phyloP scores from a whole-genome alignment of 2,113 vertebrate species.

The Capreolus pygargus region DNA sequence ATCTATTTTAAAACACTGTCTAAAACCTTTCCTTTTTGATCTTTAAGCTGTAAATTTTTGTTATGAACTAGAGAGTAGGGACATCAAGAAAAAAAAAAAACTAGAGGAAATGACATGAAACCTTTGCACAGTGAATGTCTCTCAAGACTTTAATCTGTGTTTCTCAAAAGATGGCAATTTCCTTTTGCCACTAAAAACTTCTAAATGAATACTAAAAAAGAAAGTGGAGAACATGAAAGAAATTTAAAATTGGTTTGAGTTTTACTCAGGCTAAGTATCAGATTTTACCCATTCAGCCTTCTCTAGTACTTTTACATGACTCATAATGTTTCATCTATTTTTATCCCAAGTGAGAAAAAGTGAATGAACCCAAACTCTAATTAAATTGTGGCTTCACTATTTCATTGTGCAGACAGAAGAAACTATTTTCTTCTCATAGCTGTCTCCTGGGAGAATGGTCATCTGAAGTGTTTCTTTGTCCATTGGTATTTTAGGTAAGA shows the following conservation, averaged over 20 bases:
- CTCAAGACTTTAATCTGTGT: not conserved
- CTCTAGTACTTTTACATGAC: not conserved
- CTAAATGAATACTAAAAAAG: slow-evolving; percentile 1
- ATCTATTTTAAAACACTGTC: slow-evolving; percentile 62
- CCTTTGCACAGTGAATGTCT: slow-evolving; percentile 11
- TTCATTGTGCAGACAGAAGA: not conserved
- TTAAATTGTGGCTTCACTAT: not conserved
- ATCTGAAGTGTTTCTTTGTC: slow-evolving; percentile 4
- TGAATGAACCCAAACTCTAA: not conserved
- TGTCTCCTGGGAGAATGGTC: not conserved
- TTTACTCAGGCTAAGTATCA: not conserved
- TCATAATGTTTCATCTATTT: not conserved
- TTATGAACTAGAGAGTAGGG: slow-evolving; percentile 44
- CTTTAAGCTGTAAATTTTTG: slow-evolving; percentile 59
- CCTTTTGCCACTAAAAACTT: slow-evolving; percentile 25
- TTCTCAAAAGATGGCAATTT: slow-evolving; percentile 38
- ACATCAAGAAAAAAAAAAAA: slow-evolving; percentile 53
- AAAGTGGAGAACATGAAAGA: not conserved
- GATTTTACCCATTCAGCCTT: not conserved
- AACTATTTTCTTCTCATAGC: not conserved
- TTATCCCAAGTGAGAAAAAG: slow-evolving; percentile 32
- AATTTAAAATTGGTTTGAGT: not conserved
- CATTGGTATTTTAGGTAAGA: not conserved
- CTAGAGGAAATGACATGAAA: not conserved
- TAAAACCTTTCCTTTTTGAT: slow-evolving; percentile 65